Conservation (phyloP, 2,797 vertebrate species). For the Chrosomus eos region DNA sequence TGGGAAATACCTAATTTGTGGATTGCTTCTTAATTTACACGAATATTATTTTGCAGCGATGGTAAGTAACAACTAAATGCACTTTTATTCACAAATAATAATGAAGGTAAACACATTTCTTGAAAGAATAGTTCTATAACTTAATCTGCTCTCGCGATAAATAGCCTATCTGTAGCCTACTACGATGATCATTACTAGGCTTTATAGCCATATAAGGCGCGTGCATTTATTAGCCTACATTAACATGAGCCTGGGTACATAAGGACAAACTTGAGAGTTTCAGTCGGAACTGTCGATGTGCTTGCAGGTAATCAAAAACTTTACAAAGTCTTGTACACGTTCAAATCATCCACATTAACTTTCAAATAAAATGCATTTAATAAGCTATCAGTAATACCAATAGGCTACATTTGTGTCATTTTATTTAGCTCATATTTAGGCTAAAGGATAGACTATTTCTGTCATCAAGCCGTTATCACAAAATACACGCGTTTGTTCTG, state of each 20-base stretch:
- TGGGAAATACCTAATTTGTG: background rate
- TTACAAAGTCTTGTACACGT: background rate
- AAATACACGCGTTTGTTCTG: background rate
- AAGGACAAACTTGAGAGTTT: background rate
- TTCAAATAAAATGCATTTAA: background rate
- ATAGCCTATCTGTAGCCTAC: background rate
- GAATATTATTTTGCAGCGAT: background rate
- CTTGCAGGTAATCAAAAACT: background rate
- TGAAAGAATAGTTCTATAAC: background rate
- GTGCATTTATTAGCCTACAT: background rate
- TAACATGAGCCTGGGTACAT: background rate
- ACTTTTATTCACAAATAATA: background rate
- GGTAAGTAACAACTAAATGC: slow-evolving; percentile 24
- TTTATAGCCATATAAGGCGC: background rate
- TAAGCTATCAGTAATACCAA: background rate
- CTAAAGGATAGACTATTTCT: background rate
- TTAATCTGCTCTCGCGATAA: background rate
- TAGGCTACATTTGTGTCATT: background rate
- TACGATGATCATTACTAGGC: too few relatives aligned
- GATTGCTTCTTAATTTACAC: background rate
- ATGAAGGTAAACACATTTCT: background rate
- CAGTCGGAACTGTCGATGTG: background rate
- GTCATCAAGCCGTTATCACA: background rate
- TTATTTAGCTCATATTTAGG: background rate
- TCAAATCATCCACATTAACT: background rate